Evolutionary conservation across 2,797 vertebrate species (phyloP).

Genomic region (Molossus alvarezi): DNA sequence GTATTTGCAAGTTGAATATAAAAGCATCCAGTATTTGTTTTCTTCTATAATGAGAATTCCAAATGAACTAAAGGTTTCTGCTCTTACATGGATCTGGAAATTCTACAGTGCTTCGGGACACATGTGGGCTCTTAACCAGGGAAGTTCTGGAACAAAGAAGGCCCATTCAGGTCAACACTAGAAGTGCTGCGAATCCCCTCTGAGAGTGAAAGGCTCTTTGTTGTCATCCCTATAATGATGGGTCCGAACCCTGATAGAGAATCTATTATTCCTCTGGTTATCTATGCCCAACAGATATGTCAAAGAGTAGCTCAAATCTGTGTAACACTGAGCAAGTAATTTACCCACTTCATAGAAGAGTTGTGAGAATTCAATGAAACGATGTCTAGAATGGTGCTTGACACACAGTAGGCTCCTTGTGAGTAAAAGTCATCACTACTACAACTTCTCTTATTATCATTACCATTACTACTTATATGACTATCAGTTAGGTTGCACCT

Average conservation of each 20-base stretch:
- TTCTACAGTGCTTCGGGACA: background rate
- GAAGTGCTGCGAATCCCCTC: background rate
- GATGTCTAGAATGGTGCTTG: background rate
- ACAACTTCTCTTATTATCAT: background rate
- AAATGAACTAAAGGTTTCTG: slow-evolving; percentile 11
- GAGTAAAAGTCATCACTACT: background rate
- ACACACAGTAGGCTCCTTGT: background rate
- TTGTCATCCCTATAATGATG: background rate
- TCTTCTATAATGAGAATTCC: slow-evolving; percentile 2
- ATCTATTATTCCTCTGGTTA: background rate
- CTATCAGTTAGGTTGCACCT: background rate
- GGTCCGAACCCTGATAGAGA: background rate
- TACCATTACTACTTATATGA: background rate
- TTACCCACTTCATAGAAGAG: background rate
- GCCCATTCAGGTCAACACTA: background rate
- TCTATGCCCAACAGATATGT: background rate
- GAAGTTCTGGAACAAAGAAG: background rate
- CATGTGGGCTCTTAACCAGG: background rate
- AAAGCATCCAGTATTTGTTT: slow-evolving; percentile 25
- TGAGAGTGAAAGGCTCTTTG: background rate
- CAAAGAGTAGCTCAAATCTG: background rate
- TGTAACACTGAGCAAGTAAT: background rate
- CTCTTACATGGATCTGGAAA: background rate
- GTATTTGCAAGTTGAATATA: slow-evolving; percentile 7
- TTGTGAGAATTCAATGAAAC: background rate